Evolutionary conservation across 2,797 vertebrate species (phyloP), one percentile per base, ranked within the genome.

Genomic region (Orestias chungarensis): DNA sequence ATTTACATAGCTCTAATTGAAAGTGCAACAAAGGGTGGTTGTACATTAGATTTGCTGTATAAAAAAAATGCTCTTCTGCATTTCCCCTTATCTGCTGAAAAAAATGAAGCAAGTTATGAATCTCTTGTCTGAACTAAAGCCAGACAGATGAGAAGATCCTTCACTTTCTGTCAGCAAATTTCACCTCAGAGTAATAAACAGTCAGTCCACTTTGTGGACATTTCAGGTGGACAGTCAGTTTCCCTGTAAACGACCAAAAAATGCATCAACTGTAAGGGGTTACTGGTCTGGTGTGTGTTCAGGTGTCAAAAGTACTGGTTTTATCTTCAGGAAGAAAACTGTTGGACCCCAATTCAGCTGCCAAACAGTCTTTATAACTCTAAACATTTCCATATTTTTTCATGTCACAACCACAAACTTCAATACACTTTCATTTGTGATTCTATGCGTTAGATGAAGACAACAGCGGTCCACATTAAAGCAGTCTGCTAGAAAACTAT

Each of bases 111-210:
- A 40, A 42, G 18, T 38, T 47, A 54, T 33, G 33, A 64, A 31
- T 12, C 70, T 78, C 55, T 54, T 69, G 64, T 81, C 49, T 72
- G 71, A 81, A 66, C 71, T 73, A 43, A 80, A 84, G 83, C 67
- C 76, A 88, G 80, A 72, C 71, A 80, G 68, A 73, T 52, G 67
- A 54, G 75, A 68, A 80, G 47, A 64, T 78, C 76, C 74, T 50
- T 64, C 80, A 85, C 79, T 57, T 8, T 82, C 72, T 84, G 66
- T 75, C 47, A 79, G 75, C 85, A 83, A 84, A 90, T 85, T n/a
- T n/a, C 78, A 64, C 85, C 84, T 84, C 88, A 86, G 85, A 89
- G 86, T 86, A 86, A 78, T 85, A 81, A 80, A 91, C 83, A 90
- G 86, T 78, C 82, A 31, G 66, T 64, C 83, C 84, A 80, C 85